Evolutionary conservation across 1,140 invertebrate species (phyloP), one percentile per base, ranked within the genome.

Genomic region (Diorhabda carinulata): DNA sequence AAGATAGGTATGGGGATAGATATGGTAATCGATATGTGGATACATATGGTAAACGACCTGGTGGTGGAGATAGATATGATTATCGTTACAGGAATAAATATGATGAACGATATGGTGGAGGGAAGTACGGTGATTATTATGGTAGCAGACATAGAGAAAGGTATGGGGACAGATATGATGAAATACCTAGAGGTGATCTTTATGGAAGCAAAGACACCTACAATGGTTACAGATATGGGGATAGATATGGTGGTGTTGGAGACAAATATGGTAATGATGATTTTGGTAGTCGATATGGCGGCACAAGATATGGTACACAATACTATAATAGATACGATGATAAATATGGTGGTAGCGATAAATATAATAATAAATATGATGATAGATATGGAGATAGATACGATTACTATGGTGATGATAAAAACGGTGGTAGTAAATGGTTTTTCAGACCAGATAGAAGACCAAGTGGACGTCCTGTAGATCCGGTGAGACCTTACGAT

Each of bases 1-100:
- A 82, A 57, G 82, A 81, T 3, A 73, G 82, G 66, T 83, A 83
- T 66, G 81, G 80, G 7, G 79, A 82, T 56, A 78, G 81, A 63
- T 80, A 83, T 66, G 83, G 61, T 73, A 77, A 69, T 72, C 73
- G 75, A 43, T 72, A 73, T 64, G 76, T 75, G 41, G 75, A 78
- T 40, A 61, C 67, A 41, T 70, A 77, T 57, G 77, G 78, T 42
- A 76, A 81, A 58, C 79, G 81, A 69, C 84, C 82, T 77, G 83
- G 82, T 59, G 82, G 81, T 4, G 73, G 82, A 66, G 83, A 83
- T 63, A 81, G 80, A n/a, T 79, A 82, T 57, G 77, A 81, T 64
- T 80, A 83, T 68, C 83, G 60, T 73, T 76, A 68, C 70, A 72
- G 75, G 42, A 72, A 74, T 68, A 75, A 76, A 43, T 75, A 77